Percentiles rank a stretch among this genome's conserved stretches.
These are phyloP conservation scores for Priocnemis perturbator DNA, from an alignment of 2,888 invertebrate species.

Conservation along the genomic window DNA sequence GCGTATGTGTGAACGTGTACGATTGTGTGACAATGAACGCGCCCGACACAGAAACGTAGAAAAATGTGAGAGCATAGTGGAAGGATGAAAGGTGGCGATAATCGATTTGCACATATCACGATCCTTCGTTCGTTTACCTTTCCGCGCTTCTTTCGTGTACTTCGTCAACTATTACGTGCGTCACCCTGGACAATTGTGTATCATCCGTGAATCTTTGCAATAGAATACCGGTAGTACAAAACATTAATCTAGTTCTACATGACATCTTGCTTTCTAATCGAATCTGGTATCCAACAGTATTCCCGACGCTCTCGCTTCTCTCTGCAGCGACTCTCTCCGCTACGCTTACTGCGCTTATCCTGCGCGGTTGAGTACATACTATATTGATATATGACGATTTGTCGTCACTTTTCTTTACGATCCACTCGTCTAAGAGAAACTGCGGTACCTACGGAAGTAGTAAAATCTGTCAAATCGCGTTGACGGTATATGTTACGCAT, in stretches of 20 bases:
- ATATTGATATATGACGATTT: slow-evolving; percentile 82
- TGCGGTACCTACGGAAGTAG: slow-evolving; percentile 85
- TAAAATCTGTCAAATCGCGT: not conserved
- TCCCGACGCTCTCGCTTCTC: slow-evolving; percentile 86
- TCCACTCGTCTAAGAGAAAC: slow-evolving; percentile 92
- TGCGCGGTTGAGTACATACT: slow-evolving; percentile 93
- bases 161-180: slow-evolving; percentile 93
- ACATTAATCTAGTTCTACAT: slow-evolving; percentile 86
- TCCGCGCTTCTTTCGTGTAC: slow-evolving; percentile 95
- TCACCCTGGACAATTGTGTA: slow-evolving; percentile 84
- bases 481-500: too few species aligned
- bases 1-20: too few species aligned
- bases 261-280: slow-evolving; percentile 88
- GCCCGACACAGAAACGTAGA: too few species aligned
- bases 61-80: too few species aligned
- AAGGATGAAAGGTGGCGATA: slow-evolving; percentile 49
- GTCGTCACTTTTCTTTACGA: slow-evolving; percentile 78
- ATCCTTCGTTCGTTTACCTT: slow-evolving; percentile 76
- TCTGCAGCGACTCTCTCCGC: slow-evolving; percentile 94
- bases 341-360: slow-evolving; percentile 94
- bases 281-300: slow-evolving; percentile 84
- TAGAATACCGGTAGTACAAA: slow-evolving; percentile 95
- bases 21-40: too few species aligned
- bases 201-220: slow-evolving; percentile 89
- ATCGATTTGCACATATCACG: too few species aligned